Evolutionary conservation across 1,140 invertebrate genomes (phyloP).

Genomic region (Trachymyrmex septentrionalis): DNA sequence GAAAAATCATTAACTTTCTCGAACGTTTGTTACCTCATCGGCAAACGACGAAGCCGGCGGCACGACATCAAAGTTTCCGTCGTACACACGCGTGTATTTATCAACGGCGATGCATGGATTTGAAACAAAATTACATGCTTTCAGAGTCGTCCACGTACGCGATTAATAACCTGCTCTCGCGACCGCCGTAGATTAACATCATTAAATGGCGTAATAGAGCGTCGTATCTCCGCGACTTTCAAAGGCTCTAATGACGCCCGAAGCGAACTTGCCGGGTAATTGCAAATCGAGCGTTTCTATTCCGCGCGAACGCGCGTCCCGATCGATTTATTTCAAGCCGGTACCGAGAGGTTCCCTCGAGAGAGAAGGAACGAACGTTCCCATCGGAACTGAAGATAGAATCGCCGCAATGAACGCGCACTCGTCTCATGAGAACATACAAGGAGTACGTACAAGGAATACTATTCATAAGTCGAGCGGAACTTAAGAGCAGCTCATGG

Average conservation of each 20-base stretch:
- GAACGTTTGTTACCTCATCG: background rate
- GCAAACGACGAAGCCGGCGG: background rate
- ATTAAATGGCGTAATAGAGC: constrained; percentile 53
- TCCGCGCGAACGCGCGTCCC: constrained; percentile 54
- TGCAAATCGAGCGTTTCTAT: constrained; percentile 67
- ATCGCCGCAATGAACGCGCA: constrained; percentile 65
- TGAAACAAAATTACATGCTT: constrained; percentile 41
- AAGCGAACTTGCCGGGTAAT: constrained; percentile 31
- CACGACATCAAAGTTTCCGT: constrained; percentile 30
- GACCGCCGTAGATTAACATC: constrained; percentile 43
- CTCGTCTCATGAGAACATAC: constrained; percentile 47
- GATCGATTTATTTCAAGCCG: constrained; percentile 68
- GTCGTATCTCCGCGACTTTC: constrained; percentile 38
- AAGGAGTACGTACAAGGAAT: constrained; percentile 65
- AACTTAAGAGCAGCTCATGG: constrained; percentile 34
- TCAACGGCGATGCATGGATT: constrained; percentile 12
- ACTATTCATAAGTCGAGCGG: constrained; percentile 71
- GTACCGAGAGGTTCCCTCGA: constrained; percentile 25
- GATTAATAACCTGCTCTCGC: constrained; percentile 40
- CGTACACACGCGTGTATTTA: background rate
- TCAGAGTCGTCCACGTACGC: constrained; percentile 11
- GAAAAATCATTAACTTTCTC: background rate
- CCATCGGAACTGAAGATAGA: constrained; percentile 64
- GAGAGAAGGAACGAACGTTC: constrained; percentile 24
- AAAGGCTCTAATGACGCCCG: constrained; percentile 43